Base-by-base conservation (phyloP, 2,888 invertebrate species). In the Lepidochitona cinerea region DNA sequence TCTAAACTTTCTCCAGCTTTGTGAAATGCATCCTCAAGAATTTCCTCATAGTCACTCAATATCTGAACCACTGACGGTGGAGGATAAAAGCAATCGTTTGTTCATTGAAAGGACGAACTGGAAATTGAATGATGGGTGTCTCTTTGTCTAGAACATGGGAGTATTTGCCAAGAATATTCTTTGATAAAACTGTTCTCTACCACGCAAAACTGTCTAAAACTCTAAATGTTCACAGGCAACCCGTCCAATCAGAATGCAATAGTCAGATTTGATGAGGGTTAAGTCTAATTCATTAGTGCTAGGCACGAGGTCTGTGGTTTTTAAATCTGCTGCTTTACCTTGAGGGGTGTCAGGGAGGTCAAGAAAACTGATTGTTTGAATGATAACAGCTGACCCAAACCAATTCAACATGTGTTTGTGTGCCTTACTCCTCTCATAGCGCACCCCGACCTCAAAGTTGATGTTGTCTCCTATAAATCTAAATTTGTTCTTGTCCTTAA, bases 401-500 rank as follows among this genome's bases (percentile, higher is more conserved):
- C 37, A 70, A 33, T 74, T 49, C 5, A 54, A 36, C 49, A 74
- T 66, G 36, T 70, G 74, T 41, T 36, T 65, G 49, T 74, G 74
- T 7, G 26, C 12, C 5, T 66, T 41, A 1, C 12, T 49, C 1
- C 33, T 70, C 36, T 74, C 74, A 9, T 70, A 26, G 7, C 36
- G 49, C 14, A 65, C 66, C 0, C 70, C 70, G 23, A 64, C 41
- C 59, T 33, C 53, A 37, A 74, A 74, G 32, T 74, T 74, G 35
- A 74, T 35, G 23, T 74, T 74, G 66, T 74, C 74, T 29, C 70
- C 70, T n/a, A 74, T 59, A 1, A 70, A 18, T 1, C 70, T 49
- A n/a, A 76, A 64, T 36, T 70, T 33, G 37, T 71, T 67, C 7
- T 36, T 49, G 6, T 68, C 29, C 54, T 53, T 68, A 7, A 67